Base-by-base conservation (phyloP, 1,140 invertebrate species). In the Carposina sasakii region DNA sequence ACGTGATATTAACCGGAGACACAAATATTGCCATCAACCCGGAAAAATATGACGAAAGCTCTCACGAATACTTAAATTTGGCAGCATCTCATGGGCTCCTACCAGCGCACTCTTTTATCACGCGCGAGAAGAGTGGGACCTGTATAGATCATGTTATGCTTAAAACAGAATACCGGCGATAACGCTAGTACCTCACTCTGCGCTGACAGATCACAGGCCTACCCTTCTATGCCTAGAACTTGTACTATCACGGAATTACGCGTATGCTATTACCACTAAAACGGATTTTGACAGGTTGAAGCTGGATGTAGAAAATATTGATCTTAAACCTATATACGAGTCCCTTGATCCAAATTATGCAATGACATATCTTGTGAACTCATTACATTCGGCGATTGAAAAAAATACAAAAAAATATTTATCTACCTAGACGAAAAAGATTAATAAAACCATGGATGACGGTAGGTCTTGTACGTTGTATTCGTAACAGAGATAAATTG, bases 361-460 rank as follows among this genome's bases (percentile, higher is more conserved):
- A 8, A 19, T 19, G 3, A 5, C 17, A 9, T 37, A 37, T 37
- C 16, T 37, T 8, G 20, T 20, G 10, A 20, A 19, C 20, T 5
- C 19, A 5, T 8, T 37, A 3, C 4, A n/a, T 37, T 2, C 5
- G 8, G 13, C 13, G 3, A 37, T 37, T 5, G 20, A 8, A 8
- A 9, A 4, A 8, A 20, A 33, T 19, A 37, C 34, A 19, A 37
- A 3, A 9, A 19, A 6, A 5, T 5, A 37, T 3, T 3, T n/a
- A 3, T 17, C 8, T 37, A 37, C 19, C 34, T 17, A 17, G 13
- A 8, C 15, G 34, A 9, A 17, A 24, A n/a, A 22, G 22, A n/a
- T 6, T 24, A 22, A 3, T 23, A 16, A 41, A 41, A n/a, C 39
- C 39, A 22, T 41, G 39, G 39, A 41, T 41, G 2, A 41, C 39